Percentiles rank a stretch among this genome's conserved stretches.
These are phyloP conservation scores for Loxodonta africana DNA, from an alignment of 2,113 vertebrate genomes.

Conservation along the genomic window DNA sequence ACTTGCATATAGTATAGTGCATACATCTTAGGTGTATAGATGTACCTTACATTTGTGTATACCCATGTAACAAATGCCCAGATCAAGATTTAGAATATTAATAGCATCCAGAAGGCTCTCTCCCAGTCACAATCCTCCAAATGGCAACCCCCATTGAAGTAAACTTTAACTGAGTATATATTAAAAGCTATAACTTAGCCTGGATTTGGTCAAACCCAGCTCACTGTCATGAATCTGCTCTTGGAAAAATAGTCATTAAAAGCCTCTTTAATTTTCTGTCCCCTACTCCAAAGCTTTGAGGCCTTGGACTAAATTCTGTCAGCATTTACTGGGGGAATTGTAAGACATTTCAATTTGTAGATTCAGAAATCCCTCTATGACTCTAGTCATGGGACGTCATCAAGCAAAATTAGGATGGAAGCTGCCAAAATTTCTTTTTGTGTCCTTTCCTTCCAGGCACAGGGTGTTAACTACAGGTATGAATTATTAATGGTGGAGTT, in stretches of 20 bases:
- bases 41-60: no score
- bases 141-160: no score
- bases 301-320: neutral
- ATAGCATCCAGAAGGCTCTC: no score
- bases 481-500: neutral
- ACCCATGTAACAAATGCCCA: no score
- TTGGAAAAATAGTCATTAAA: neutral
- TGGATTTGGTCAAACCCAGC: neutral
- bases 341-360: neutral
- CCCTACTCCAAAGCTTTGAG: neutral
- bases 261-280: slow-evolving; percentile 4
- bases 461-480: neutral
- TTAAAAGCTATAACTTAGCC: neutral
- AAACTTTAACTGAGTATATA: neutral
- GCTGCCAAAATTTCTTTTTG: neutral
- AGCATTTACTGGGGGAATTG: neutral
- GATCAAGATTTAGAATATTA: no score
- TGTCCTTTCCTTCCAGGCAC: neutral
- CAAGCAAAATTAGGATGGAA: slow-evolving; percentile 10
- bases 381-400: neutral
- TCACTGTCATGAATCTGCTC: neutral
- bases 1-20: no score
- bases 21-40: no score
- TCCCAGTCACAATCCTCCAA: no score
- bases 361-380: neutral